phyloP scores from a whole-genome alignment of 2,888 invertebrate species.

The Trisateles emortualis region DNA sequence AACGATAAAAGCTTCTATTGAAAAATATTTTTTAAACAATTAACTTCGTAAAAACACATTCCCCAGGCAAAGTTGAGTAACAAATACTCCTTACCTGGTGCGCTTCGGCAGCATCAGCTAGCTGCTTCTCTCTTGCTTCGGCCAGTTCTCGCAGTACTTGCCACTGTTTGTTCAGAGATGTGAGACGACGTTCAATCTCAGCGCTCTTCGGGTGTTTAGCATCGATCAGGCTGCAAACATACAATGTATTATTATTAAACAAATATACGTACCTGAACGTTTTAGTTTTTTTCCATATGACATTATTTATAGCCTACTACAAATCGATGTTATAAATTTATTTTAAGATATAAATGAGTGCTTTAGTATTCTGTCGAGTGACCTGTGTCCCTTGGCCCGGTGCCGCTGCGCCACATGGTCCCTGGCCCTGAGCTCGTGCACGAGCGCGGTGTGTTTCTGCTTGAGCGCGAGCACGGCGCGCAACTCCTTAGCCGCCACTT shows the following conservation, averaged over 20 bases:
- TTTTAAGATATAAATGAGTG: too few species aligned
- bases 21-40: too few species aligned
- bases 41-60: not conserved
- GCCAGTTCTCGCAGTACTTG: constrained; percentile 94
- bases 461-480: constrained; percentile 95
- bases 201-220: constrained; percentile 93
- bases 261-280: too few species aligned
- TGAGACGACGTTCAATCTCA: constrained; percentile 93
- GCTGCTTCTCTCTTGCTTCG: constrained; percentile 72
- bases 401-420: constrained; percentile 77
- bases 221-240: constrained; percentile 88
- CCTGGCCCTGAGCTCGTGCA: constrained; percentile 95
- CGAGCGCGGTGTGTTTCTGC: constrained; percentile 96
- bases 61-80: not conserved
- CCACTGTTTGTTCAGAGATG: constrained; percentile 95
- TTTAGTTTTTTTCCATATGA: too few species aligned
- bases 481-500: constrained; percentile 97
- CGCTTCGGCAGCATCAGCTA: constrained; percentile 94
- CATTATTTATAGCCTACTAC: too few species aligned
- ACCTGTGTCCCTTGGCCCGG: constrained; percentile 88
- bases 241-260: not conserved
- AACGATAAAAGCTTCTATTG: too few species aligned
- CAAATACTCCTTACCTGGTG: constrained; percentile 89
- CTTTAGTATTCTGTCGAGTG: constrained; percentile 29
- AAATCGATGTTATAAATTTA: too few species aligned